Percentiles rank a stretch among this genome's conserved stretches.
Evolutionary conservation across 2,797 vertebrate species (phyloP).

Genomic region (Sebastes minor): DNA sequence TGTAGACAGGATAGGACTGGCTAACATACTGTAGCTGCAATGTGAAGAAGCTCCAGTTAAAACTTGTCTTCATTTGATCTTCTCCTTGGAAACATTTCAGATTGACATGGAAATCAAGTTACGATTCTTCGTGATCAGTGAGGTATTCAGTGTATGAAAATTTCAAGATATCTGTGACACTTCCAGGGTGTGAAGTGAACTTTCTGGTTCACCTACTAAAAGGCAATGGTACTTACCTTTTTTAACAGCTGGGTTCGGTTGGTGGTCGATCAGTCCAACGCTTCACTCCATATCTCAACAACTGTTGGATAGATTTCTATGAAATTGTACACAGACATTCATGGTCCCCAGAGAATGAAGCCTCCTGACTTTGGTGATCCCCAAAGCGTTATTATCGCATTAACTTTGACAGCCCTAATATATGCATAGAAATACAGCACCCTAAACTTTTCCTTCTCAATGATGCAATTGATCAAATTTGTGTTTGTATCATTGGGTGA

Average conservation of each 20-base stretch:
- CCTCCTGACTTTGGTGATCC: background rate
- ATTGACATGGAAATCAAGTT: background rate
- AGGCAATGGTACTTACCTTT: too few species aligned
- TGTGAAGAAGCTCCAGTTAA: background rate
- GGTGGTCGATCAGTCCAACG: too few species aligned
- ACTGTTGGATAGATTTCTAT: background rate
- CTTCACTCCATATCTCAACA: background rate
- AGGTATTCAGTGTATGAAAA: background rate
- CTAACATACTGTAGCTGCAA: background rate
- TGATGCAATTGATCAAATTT: background rate
- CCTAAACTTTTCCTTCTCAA: background rate
- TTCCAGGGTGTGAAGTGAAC: background rate
- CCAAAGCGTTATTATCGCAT: too few species aligned
- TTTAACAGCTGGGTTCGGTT: background rate
- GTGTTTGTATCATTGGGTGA: background rate
- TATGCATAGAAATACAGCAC: background rate
- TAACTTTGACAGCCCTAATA: too few species aligned
- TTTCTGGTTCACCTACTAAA: background rate
- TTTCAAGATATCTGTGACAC: background rate
- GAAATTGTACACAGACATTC: background rate
- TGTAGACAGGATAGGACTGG: background rate
- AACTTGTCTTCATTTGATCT: background rate
- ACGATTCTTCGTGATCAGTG: background rate
- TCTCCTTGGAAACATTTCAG: background rate
- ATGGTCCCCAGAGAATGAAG: background rate